A percentile compares a stretch with the other conserved stretches of the same genome.
Evolutionary conservation across 2,113 vertebrate species (phyloP).

Genomic region (Urocynchramus pylzowi): DNA sequence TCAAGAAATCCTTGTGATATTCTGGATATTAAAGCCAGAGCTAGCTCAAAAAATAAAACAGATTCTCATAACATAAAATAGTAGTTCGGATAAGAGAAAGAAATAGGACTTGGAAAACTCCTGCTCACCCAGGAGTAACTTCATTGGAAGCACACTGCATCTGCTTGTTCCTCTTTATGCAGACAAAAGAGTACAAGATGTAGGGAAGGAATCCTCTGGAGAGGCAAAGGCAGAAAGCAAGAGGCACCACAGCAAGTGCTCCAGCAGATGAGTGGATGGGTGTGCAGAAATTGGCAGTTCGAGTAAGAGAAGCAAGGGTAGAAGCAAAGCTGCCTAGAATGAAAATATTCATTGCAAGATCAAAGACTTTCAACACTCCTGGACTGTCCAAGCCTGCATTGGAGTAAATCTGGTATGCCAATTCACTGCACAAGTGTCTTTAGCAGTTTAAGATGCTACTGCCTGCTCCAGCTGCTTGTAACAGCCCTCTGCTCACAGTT

Average conservation of each 20-base stretch:
- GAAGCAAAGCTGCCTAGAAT: neutral
- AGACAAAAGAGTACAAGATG: neutral
- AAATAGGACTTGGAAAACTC: neutral
- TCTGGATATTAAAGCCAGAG: neutral
- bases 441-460: neutral
- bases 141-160: neutral
- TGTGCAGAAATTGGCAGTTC: neutral
- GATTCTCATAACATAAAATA: neutral
- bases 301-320: neutral
- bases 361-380: neutral
- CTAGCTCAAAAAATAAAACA: neutral
- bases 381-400: neutral
- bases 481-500: neutral
- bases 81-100: neutral
- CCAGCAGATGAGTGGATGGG: neutral
- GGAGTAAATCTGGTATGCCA: neutral
- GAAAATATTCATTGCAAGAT: neutral
- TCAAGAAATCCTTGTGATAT: neutral
- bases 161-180: neutral
- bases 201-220: neutral
- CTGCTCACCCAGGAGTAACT: neutral
- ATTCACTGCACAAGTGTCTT: neutral
- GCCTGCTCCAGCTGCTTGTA: neutral
- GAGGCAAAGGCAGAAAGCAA: neutral
- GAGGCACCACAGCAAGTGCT: neutral